Evolutionary conservation across 2,888 invertebrate species (phyloP).

Genomic region (Criorhina ranunculi): DNA sequence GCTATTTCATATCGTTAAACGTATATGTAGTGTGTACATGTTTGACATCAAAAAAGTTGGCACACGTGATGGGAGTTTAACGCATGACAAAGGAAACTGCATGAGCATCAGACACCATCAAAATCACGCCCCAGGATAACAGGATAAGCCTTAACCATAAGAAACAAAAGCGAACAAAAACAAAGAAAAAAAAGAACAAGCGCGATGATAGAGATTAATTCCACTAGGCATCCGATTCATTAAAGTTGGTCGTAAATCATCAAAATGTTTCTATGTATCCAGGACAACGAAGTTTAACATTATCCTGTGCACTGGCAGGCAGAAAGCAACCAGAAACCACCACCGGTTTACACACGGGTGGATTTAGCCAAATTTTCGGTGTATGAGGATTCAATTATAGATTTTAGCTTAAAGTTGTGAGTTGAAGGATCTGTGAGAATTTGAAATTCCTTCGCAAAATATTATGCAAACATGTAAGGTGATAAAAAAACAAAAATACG

Average conservation of each 20-base stretch:
- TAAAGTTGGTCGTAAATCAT: slow-evolving; percentile 60
- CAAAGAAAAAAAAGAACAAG: slow-evolving; percentile 23
- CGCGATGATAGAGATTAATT: slow-evolving; percentile 45
- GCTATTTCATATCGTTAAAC: background rate
- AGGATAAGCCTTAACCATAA: slow-evolving; percentile 14
- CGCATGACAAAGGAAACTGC: slow-evolving; percentile 30
- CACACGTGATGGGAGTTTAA: slow-evolving; percentile 2
- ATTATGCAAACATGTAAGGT: too few species aligned
- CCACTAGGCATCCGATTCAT: slow-evolving; percentile 40
- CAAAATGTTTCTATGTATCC: slow-evolving; percentile 15
- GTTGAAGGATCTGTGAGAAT: too few species aligned
- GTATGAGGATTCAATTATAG: slow-evolving; percentile 15
- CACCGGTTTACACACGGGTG: slow-evolving; percentile 12
- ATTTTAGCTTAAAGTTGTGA: slow-evolving; percentile 1
- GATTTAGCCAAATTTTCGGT: slow-evolving; percentile 28
- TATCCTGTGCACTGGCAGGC: background rate
- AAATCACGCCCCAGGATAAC: slow-evolving; percentile 21
- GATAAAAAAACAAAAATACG: too few species aligned
- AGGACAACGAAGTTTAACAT: background rate
- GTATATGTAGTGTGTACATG: background rate
- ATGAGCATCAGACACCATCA: slow-evolving; percentile 21
- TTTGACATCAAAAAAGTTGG: background rate
- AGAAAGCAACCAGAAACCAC: slow-evolving; percentile 23
- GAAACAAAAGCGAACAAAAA: slow-evolving; percentile 22
- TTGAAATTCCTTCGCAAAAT: too few species aligned